Evolutionary conservation across 2,113 vertebrate species (phyloP).

Genomic region (Ophiodon elongatus): DNA sequence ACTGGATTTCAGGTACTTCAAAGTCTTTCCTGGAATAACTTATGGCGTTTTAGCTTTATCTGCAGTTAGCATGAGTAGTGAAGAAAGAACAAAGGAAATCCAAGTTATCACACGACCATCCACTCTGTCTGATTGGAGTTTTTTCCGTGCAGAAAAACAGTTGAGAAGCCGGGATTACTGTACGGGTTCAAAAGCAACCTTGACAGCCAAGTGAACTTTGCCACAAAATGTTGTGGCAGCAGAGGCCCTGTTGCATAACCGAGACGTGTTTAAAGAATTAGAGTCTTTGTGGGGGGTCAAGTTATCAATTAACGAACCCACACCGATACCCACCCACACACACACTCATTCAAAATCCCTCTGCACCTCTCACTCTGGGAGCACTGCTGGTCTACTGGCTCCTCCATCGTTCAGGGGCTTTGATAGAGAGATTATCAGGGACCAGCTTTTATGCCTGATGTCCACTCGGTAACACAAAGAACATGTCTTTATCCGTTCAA

Average conservation of each 20-base stretch:
- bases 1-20: not conserved
- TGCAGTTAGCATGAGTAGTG: not conserved
- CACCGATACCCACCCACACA: slow-evolving; percentile 48
- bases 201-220: slow-evolving; percentile 47
- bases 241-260: slow-evolving; percentile 48
- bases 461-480: slow-evolving; percentile 53
- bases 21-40: not conserved
- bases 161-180: not conserved
- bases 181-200: not conserved
- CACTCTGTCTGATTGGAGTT: not conserved
- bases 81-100: not conserved
- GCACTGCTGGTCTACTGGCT: slow-evolving; percentile 44
- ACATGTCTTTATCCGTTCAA: slow-evolving; percentile 50
- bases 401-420: slow-evolving; percentile 43
- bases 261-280: slow-evolving; percentile 33
- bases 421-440: slow-evolving; percentile 57
- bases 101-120: not conserved
- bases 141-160: not conserved
- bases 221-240: slow-evolving; percentile 50
- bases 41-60: not conserved
- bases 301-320: slow-evolving; percentile 71
- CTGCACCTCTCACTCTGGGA: slow-evolving; percentile 22
- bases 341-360: slow-evolving; percentile 24
- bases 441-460: slow-evolving; percentile 57
- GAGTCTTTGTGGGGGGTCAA: slow-evolving; percentile 60